Base-by-base conservation (phyloP, 2,888 invertebrate genomes). In the Gonocerus acuteangulatus region DNA sequence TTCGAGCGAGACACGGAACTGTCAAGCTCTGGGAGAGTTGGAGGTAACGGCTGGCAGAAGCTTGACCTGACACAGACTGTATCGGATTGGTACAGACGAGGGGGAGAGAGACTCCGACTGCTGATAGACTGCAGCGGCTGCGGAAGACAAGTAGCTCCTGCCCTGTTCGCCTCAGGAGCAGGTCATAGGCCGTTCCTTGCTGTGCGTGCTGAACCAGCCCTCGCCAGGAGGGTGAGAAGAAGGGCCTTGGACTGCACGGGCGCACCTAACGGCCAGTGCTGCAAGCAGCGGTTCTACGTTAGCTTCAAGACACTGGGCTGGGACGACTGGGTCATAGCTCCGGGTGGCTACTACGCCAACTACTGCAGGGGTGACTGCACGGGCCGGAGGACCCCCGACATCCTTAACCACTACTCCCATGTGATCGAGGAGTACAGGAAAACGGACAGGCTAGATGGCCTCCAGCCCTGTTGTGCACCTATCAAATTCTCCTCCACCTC, bases 251-350 rank as follows among this genome's bases (percentile, higher is more conserved):
- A 91, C 74, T 93, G 93, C 76, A 83, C 83, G 66, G 82, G 82
- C 62, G 83, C 84, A 60, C 74, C 79, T 51, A 79, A 79, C 64
- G 82, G 82, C 69, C 88, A 89, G 73, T 94, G 93, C 76, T 89
- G 88, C 74, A 90, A 91, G 72, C 87, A 93, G 75, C 82, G 86
- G 52, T 90, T 93, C 78, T 93, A 91, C 79, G 91, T 94, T 70
- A 89, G 86, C 75, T 94, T 94, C 78, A 86, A 87, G 72, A 86
- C 89, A 70, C 80, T 94, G 56, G 92, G 92, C 69, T 94, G 93
- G 94, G 90, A 92, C 76, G 91, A 93, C 78, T 93, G 92, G 92
- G 91, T 93, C 72, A 89, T 92, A 69, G 88, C 89, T 67, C 90
- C 90, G 23, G 82, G 85, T 71, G 92, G 93, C 69, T 94, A 94